Evolutionary conservation across 2,113 vertebrate genomes (phyloP).

Genomic region (Campylomormyrus numenius): DNA sequence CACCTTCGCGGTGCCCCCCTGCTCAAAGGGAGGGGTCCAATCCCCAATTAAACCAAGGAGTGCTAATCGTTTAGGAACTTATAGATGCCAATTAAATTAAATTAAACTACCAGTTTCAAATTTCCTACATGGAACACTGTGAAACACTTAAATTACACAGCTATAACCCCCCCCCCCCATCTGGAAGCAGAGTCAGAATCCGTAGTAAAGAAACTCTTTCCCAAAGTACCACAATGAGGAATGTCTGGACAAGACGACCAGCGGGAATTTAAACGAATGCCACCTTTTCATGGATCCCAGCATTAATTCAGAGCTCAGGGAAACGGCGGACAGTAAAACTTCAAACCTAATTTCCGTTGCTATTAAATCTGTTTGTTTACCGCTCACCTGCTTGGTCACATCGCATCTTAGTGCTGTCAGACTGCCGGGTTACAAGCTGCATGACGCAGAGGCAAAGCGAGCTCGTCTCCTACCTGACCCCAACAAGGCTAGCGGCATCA

Average conservation of each 20-base stretch:
- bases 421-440: not conserved
- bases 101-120: not conserved
- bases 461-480: not conserved
- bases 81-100: not conserved
- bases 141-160: not conserved
- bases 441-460: not conserved
- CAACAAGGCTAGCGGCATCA: not conserved
- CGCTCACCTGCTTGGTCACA: not conserved
- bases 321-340: not conserved
- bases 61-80: not conserved
- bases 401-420: not conserved
- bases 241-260: not conserved
- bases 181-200: not conserved
- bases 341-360: not conserved
- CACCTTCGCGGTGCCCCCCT: not conserved
- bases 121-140: not conserved
- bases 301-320: not conserved
- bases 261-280: not conserved
- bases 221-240: not conserved
- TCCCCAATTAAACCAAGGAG: not conserved
- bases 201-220: not conserved
- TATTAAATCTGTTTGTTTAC: not conserved
- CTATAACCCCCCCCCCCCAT: not conserved
- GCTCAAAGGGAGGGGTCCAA: not conserved
- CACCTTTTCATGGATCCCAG: not conserved